These are phyloP conservation scores for Ephestia elutella DNA, from an alignment of 1,140 invertebrate genomes.

Conservation along the genomic window DNA sequence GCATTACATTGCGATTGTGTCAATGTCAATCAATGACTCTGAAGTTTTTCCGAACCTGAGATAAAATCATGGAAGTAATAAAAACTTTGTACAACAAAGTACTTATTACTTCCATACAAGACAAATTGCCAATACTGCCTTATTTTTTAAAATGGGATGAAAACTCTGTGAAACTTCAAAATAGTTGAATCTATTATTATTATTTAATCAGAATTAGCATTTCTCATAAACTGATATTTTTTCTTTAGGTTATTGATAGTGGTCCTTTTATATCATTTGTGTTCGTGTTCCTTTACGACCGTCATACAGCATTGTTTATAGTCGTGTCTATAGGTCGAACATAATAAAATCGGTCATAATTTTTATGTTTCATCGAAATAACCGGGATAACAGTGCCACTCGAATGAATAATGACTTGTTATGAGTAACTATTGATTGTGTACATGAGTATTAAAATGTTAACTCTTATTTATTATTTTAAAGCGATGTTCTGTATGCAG, in stretches of 20 bases:
- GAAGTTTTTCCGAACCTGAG: too few species aligned
- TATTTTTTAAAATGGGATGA: too few species aligned
- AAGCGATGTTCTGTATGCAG: neutral
- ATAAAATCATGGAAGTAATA: too few species aligned
- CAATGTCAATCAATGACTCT: too few species aligned
- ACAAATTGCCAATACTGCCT: too few species aligned
- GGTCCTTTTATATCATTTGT: neutral
- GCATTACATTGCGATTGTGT: too few species aligned
- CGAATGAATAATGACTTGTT: slow-evolving; percentile 6
- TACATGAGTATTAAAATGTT: neutral
- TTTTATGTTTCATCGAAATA: slow-evolving; percentile 33
- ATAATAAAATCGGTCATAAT: slow-evolving; percentile 31
- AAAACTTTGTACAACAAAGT: too few species aligned
- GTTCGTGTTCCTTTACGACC: slow-evolving; percentile 10
- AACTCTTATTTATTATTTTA: neutral
- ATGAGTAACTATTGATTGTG: neutral
- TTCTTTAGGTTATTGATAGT: neutral
- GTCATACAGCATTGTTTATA: slow-evolving; percentile 20
- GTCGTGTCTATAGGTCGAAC: slow-evolving; percentile 16
- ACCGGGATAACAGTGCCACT: slow-evolving; percentile 10
- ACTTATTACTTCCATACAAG: too few species aligned
- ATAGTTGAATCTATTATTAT: too few species aligned
- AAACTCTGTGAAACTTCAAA: too few species aligned
- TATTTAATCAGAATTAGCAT: too few species aligned
- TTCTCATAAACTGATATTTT: neutral